Base-by-base conservation (phyloP, 2,113 vertebrate species). In the Catagonus wagneri region DNA sequence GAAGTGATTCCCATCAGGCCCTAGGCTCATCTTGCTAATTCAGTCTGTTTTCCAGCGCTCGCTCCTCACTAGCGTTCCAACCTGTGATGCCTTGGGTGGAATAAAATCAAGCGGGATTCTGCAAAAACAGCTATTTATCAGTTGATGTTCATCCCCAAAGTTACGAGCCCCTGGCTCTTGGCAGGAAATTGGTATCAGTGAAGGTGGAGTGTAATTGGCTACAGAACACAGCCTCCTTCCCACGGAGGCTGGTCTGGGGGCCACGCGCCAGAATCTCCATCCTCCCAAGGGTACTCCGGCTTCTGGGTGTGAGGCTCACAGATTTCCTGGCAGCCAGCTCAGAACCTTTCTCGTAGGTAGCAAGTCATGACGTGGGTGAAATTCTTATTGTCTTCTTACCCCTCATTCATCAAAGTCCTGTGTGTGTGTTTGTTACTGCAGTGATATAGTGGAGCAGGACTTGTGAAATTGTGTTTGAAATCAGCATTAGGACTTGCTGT, bases 71-170 rank as follows among this genome's bases (percentile, higher is more conserved):
- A 36, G 68, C 7, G 0, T 88, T 72, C 54, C 22, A 61, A 80
- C 71, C 52, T 14, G 16, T 39, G 7, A 32, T 88, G 54, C 50
- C 80, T 52, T 81, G 60, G 17, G 76, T 65, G 61, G 80, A 92
- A 89, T 85, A 7, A 95, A 87, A 74, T 76, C 90, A 86, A 79
- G 50, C 63, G 36, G 11, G 17, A 96, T 88, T 92, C 54, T 84
- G 36, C 11, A n/a, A 27, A 56, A 90, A 60, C 15, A 63, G 52
- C 71, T 71, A 29, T 87, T 65, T 90, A 36, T 75, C 15, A 1
- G 7, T 54, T 80, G 36, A 34, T 39, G 13, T 79, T 83, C 29
- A 29, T 93, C 69, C 63, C 80, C 13, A 50, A 81, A 69, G 56
- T 75, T 44, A 27, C n/a, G 61, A 94, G 66, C n/a, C 44, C 11